These are phyloP conservation scores for Columba guinea DNA, from an alignment of 2,797 vertebrate genomes.

Conservation along the genomic window DNA sequence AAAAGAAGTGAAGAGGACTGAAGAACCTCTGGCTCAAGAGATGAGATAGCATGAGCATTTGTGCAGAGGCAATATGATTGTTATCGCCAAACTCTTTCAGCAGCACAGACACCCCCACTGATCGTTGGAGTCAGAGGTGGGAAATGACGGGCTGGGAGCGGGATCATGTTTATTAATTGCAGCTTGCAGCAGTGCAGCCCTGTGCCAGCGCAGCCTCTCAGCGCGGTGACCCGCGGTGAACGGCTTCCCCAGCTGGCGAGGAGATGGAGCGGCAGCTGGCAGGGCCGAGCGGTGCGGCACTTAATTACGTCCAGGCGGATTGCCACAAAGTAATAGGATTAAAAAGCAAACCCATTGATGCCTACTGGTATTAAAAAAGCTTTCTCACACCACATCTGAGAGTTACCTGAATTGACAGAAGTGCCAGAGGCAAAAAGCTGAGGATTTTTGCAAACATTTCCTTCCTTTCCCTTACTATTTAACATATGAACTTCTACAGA, in stretches of 20 bases:
- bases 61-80: neutral
- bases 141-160: rapidly evolving
- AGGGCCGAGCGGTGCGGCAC: rapidly evolving
- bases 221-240: rapidly evolving
- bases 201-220: rapidly evolving
- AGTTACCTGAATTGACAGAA: neutral
- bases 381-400: neutral
- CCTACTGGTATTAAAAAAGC: neutral
- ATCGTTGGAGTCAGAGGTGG: neutral
- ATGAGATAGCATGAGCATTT: rapidly evolving
- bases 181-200: neutral
- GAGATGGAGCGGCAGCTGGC: rapidly evolving
- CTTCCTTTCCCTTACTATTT: neutral
- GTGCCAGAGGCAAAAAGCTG: neutral
- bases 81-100: neutral
- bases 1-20: neutral
- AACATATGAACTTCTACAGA: neutral
- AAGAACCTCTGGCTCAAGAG: neutral
- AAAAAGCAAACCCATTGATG: neutral
- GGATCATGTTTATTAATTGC: rapidly evolving
- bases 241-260: neutral
- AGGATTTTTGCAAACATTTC: neutral
- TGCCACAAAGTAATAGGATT: neutral
- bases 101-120: rapidly evolving
- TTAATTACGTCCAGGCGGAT: neutral